Conservation (phyloP, 2,797 vertebrate genomes). For the Fistularia commersonii region DNA sequence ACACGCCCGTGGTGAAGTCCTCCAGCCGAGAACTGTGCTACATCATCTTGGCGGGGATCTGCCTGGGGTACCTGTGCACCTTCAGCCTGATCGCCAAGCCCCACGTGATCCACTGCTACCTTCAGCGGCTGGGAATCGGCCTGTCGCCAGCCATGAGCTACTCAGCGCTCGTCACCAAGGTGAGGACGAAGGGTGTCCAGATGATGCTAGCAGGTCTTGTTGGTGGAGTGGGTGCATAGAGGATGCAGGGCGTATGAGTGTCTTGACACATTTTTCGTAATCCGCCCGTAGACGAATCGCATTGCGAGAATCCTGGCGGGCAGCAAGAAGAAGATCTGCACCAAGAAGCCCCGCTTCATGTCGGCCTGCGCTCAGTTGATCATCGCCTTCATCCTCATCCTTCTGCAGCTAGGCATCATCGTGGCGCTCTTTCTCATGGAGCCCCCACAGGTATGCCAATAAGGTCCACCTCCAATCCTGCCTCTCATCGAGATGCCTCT, state of each 20-base stretch:
- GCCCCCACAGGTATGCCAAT: conserved; percentile 79
- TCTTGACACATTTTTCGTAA: conserved; percentile 3
- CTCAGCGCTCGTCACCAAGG: conserved; percentile 94
- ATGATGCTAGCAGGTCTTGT: neutral
- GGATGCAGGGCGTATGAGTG: neutral
- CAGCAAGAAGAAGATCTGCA: conserved; percentile 99
- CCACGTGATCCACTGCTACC: conserved; percentile 90
- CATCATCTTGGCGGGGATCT: conserved; percentile 95
- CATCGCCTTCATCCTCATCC: conserved; percentile 93
- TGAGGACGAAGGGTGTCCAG: conserved; percentile 15
- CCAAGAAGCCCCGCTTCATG: conserved; percentile 98
- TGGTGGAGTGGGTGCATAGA: neutral
- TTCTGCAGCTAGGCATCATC: conserved; percentile 93
- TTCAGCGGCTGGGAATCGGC: conserved; percentile 93
- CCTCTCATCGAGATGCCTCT: neutral
- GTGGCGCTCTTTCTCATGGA: conserved; percentile 96
- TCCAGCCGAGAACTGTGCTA: conserved; percentile 97
- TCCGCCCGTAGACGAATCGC: conserved; percentile 72
- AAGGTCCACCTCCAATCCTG: neutral
- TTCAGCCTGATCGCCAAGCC: conserved; percentile 96
- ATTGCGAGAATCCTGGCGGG: conserved; percentile 97
- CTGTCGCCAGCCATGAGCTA: conserved; percentile 98
- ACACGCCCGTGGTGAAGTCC: conserved; percentile 97
- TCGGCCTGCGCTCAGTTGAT: conserved; percentile 96
- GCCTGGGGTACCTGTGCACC: conserved; percentile 93